Evolutionary conservation across 2,113 vertebrate species (phyloP), one percentile per base, ranked within the genome.

Genomic region (Xenopus borealis): DNA sequence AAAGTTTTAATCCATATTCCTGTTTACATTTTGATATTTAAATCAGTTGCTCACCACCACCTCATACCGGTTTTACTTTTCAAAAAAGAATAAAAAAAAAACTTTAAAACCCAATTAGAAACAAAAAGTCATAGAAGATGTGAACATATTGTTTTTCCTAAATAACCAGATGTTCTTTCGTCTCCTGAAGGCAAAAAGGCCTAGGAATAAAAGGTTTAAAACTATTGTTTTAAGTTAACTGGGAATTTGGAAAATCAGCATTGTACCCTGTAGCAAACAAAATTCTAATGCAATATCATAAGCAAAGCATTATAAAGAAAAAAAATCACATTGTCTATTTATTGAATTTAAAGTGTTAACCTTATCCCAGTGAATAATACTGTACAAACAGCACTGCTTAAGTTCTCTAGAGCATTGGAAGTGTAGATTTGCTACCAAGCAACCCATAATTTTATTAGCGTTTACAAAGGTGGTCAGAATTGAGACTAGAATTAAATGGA

Each of bases 91-190:
- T 50, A 61, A 14, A 16, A 64, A 64, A 64, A 90, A 89, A 80
- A 61, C 86, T 4, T 55, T 78, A 84, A 91, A 92, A 90, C 85
- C 87, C 90, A 93, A 92, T 94, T 94, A 93, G 91, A 93, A 94
- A 89, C 87, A 89, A 93, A 94, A 94, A 91, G 91, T 93, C 92
- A 92, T 91, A 92, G 91, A 90, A 91, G 91, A 93, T 91, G 91
- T 91, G 90, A 90, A 88, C 92, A 92, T 92, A 92, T 92, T 93
- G 91, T 90, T 86, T 92, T 93, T 90, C 89, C 90, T 92, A 91
- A 91, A 89, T 94, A 92, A 89, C 92, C 90, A 92, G 93, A 93
- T 94, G 92, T 92, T 92, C 88, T 81, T 81, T 85, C 78, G 84
- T 62, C 89, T 94, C 91, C 91, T 94, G 88, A 87, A 94, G 93